phyloP scores from a whole-genome alignment of 2,113 vertebrate species.

The Aphelocoma coerulescens region DNA sequence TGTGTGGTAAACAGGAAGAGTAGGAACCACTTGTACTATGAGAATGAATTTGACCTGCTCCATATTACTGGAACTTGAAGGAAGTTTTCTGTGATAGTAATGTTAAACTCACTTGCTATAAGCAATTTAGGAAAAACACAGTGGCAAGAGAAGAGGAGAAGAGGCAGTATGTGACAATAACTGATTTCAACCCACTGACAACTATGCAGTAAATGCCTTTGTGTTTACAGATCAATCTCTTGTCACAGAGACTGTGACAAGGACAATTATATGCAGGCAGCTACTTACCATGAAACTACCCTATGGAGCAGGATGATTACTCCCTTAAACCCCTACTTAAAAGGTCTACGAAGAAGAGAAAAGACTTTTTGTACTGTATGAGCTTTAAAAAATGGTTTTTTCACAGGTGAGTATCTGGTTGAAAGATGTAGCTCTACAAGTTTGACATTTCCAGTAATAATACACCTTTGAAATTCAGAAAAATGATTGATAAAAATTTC shows the following conservation, averaged over 20 bases:
- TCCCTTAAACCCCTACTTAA: neutral
- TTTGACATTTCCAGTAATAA: neutral
- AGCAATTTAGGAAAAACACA: neutral
- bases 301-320: neutral
- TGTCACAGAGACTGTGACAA: neutral
- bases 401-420: neutral
- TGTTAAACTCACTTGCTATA: neutral
- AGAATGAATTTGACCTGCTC: neutral
- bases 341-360: neutral
- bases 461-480: neutral
- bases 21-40: neutral
- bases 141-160: neutral
- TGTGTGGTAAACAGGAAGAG: neutral
- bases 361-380: neutral
- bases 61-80: neutral
- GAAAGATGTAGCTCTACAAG: neutral
- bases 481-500: constrained; percentile 17
- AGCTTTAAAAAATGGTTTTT: neutral
- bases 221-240: constrained; percentile 1
- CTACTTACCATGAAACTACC: neutral
- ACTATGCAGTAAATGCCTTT: neutral
- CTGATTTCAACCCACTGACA: neutral
- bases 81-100: constrained; percentile 12
- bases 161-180: neutral
- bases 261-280: neutral